Evolutionary conservation across 2,797 vertebrate species (phyloP).

Genomic region (Gila robusta): DNA sequence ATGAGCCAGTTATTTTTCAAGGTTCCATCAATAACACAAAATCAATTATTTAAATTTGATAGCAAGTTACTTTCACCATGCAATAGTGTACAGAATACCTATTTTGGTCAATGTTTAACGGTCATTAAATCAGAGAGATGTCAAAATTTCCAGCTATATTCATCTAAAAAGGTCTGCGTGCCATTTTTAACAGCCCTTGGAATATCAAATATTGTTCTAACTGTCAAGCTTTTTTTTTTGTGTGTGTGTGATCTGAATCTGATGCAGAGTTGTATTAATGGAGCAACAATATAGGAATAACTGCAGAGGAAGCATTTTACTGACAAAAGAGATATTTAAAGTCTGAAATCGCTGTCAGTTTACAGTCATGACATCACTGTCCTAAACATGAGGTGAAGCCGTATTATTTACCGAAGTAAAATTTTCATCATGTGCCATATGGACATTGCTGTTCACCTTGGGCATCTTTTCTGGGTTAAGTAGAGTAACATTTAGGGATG

Average conservation of each 20-base stretch:
- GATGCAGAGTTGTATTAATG: neutral
- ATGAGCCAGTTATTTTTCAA: slow-evolving; percentile 22
- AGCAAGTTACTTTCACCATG: slow-evolving; percentile 12
- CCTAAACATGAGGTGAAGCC: neutral
- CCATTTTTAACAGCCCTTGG: neutral
- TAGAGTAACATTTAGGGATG: neutral
- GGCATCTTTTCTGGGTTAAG: neutral
- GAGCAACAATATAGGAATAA: neutral
- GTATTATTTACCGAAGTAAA: neutral
- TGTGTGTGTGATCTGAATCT: slow-evolving; percentile 18
- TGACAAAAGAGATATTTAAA: neutral
- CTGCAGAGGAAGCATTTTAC: neutral
- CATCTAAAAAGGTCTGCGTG: neutral
- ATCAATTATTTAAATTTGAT: slow-evolving; percentile 46
- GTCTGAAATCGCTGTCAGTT: neutral
- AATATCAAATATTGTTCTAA: neutral
- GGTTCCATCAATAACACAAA: slow-evolving; percentile 35
- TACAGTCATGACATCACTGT: neutral
- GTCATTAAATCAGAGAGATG: slow-evolving; percentile 25
- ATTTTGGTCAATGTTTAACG: slow-evolving; percentile 1
- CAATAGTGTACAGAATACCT: slow-evolving; percentile 4
- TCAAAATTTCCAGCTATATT: neutral
- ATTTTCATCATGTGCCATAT: neutral
- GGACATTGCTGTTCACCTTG: neutral
- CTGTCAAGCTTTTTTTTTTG: neutral